These are phyloP conservation scores for Istiophorus platypterus DNA, from an alignment of 2,113 vertebrate genomes.

Conservation along the genomic window DNA sequence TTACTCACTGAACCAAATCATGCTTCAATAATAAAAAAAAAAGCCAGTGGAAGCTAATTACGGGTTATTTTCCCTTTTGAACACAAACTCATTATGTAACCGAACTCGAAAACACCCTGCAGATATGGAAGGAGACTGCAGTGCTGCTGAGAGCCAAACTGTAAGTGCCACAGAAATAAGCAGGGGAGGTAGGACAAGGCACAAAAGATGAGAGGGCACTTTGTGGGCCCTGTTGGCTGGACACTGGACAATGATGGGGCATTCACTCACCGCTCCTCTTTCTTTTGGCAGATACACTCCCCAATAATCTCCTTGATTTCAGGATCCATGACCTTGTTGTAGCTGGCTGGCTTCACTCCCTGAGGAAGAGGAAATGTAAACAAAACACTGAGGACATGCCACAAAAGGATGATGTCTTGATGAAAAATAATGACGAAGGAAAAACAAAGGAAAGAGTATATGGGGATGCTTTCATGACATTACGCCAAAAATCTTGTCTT, in stretches of 20 bases:
- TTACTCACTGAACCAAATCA: constrained; percentile 18
- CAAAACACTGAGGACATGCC: constrained; percentile 29
- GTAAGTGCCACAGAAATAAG: constrained; percentile 49
- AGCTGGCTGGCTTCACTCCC: constrained; percentile 97
- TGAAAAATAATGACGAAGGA: constrained; percentile 14
- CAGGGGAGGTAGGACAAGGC: constrained; percentile 28
- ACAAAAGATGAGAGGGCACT: constrained; percentile 55
- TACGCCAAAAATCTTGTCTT: constrained; percentile 7
- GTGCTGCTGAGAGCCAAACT: constrained; percentile 59
- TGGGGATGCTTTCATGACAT: background rate
- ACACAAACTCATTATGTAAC: constrained; percentile 59
- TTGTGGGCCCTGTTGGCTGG: constrained; percentile 38
- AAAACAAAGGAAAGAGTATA: constrained; percentile 8
- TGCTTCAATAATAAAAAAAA: constrained; percentile 10
- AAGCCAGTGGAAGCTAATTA: constrained; percentile 16
- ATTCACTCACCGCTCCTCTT: constrained; percentile 92
- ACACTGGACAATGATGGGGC: constrained; percentile 20
- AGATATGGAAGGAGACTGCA: constrained; percentile 49
- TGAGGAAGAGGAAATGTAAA: constrained; percentile 72
- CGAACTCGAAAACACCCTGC: constrained; percentile 39
- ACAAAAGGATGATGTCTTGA: constrained; percentile 2
- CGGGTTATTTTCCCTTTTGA: constrained; percentile 28
- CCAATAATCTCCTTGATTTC: constrained; percentile 98
- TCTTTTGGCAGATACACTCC: constrained; percentile 97
- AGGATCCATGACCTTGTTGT: constrained; percentile 94